Conservation (phyloP, 92 coral and sea anemone species). For the Paragorgia papillata region DNA sequence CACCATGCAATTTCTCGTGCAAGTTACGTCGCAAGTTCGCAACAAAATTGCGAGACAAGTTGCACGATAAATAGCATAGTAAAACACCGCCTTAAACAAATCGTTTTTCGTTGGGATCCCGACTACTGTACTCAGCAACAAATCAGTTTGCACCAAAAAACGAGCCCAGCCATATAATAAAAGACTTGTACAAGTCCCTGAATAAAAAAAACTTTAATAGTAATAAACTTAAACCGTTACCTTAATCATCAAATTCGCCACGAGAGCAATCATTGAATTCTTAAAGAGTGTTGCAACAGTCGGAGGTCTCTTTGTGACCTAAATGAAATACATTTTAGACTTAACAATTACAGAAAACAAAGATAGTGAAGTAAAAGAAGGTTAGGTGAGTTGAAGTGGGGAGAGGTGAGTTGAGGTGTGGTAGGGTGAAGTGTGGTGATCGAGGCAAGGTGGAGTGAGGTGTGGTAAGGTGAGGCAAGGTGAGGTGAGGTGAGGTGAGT, state of each 20-base stretch:
- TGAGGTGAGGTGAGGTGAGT: no score
- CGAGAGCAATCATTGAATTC: conserved; percentile 90
- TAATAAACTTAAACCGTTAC: conserved; percentile 55
- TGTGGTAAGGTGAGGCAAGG: no score
- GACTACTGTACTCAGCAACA: no score
- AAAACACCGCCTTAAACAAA: no score
- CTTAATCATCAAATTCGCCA: conserved; percentile 80
- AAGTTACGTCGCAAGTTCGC: not conserved
- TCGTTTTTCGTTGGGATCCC: no score
- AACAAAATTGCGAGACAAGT: not conserved
- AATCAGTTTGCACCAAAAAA: no score
- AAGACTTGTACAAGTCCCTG: no score
- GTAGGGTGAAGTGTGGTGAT: no score
- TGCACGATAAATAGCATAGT: no score
- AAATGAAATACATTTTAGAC: not conserved
- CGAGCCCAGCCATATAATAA: no score
- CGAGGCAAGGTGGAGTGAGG: no score
- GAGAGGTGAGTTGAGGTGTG: not conserved
- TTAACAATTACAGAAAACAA: not conserved
- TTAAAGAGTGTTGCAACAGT: conserved; percentile 95
- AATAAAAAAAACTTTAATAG: no score
- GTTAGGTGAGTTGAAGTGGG: not conserved
- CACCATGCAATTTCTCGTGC: not conserved
- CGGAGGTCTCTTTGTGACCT: conserved; percentile 97
- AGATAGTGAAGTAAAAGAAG: not conserved